Evolutionary conservation across 2,113 vertebrate genomes (phyloP), one percentile per base, ranked within the genome.

Genomic region (Pipa parva): DNA sequence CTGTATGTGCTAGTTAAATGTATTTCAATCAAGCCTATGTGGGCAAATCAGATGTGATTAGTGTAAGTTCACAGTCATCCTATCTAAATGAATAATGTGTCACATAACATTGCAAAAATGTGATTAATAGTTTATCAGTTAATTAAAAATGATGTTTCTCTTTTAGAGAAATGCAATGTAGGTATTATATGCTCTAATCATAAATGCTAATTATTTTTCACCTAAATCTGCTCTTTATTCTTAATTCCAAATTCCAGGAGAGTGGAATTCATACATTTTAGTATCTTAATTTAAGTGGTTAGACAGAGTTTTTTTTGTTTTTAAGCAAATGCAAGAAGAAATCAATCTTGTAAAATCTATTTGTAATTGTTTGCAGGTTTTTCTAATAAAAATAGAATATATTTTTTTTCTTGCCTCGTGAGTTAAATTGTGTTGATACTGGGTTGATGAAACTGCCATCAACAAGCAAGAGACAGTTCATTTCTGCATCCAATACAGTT

Each of bases 111-210:
- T 90, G 88, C 85, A 90, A 85, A 90, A 90, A 87, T 89, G 87
- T 90, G 89, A 90, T 90, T 90, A 90, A 90, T 88, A 90, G 89
- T 90, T 90, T 90, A 90, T 90, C 89, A 90, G 89, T 90, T 90
- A 90, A 90, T 90, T 90, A 90, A 90, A 90, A 89, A 85, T 74
- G 76, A 81, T 78, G 84, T 85, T 88, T 89, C 88, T 87, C 85
- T 87, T 88, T 89, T 86, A 86, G 85, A 88, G 80, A 83, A 88
- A 87, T 80, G 83, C 88, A 86, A 86, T 83, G 87, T 87, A 90
- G 89, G 86, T 89, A 84, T 85, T 88, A 83, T 82, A 88, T 83
- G 83, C 83, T 79, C 88, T 89, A 86, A 90, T 90, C 88, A 90
- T 77, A 86, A 88, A 90, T 90, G 88, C 87, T 88, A 90, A 90